Evolutionary conservation across 2,797 vertebrate genomes (phyloP), one percentile per base, ranked within the genome.

Genomic region (Macropodus opercularis): DNA sequence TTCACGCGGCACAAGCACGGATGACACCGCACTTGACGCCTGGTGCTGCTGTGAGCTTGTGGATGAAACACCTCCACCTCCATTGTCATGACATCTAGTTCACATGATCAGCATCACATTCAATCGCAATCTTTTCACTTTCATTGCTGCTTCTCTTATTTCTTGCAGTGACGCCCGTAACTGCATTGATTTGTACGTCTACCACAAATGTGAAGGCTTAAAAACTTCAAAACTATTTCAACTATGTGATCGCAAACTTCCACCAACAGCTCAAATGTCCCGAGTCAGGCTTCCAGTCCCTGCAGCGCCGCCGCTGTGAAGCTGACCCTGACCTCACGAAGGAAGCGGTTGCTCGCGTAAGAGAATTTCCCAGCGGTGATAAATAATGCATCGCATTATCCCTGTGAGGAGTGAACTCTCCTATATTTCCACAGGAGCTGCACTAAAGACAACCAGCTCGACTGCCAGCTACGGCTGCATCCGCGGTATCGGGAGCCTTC

Each of bases 401-500:
- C 69, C 49, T 48, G 19, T 1, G 52, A 46, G 56, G 60, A 74
- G 40, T 49, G 44, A 38, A 74, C 46, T 21, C 32, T 49, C 19
- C 48, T n/a, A 34, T 32, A 52, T 62, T 54, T 67, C 61, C 52
- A 55, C 60, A 49, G 9, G 63, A 19, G 41, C 15, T 68, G 11
- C 19, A 53, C 48, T 34, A 34, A 15, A 53, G 41, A 58, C 72
- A 75, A 80, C 74, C 81, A 79, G 77, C 74, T 77, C 50, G 81
- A 77, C 58, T n/a, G 5, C 36, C 22, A 65, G 44, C 51, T 64
- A 65, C 32, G 67, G 62, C 49, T 52, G 15, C 7, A 32, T 32
- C 10, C 13, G 56, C 35, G 36, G 4, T 41, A 46, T 75, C 59
- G 48, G 65, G 68, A 8, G 75, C n/a, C 63, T 66, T n/a, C n/a